Conservation (phyloP, 2,888 invertebrate species). For the Caenorhabditis wallacei region DNA sequence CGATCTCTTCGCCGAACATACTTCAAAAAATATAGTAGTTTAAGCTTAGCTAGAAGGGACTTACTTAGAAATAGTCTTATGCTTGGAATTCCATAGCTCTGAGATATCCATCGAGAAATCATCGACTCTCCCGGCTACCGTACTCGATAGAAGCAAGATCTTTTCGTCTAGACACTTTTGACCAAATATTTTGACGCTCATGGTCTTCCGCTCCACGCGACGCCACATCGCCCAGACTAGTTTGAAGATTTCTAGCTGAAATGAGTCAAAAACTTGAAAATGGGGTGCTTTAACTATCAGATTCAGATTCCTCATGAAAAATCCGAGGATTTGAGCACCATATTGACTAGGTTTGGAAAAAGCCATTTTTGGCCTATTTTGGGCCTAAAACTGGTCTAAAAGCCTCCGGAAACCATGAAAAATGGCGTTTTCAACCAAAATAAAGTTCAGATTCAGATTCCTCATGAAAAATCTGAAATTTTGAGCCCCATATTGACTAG, state of each 20-base stretch:
- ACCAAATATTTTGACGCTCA: constrained; percentile 37
- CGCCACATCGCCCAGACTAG: constrained; percentile 48
- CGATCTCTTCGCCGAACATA: not conserved
- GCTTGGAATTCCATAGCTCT: not conserved
- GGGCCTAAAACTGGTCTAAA: too few species aligned
- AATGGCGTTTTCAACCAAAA: too few species aligned
- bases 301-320: too few species aligned
- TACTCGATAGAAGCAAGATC: constrained; percentile 4
- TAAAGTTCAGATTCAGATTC: too few species aligned
- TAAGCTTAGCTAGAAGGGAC: not conserved
- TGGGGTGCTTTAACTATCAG: too few species aligned
- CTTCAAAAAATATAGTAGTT: not conserved
- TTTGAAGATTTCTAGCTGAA: constrained; percentile 53
- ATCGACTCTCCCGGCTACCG: not conserved
- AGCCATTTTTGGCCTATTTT: too few species aligned
- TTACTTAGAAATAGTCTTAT: not conserved
- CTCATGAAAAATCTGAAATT: not conserved
- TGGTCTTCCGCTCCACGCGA: constrained; percentile 32
- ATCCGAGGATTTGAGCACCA: too few species aligned
- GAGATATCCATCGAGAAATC: constrained; percentile 2
- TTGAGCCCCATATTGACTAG: constrained; percentile 2
- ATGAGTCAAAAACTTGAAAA: too few species aligned
- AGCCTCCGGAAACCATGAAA: too few species aligned
- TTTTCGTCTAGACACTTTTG: constrained; percentile 38
- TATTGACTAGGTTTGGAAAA: too few species aligned